Percentiles rank a stretch among this genome's conserved stretches.
Conservation (phyloP, 2,888 invertebrate species). For the Cenopis cana region DNA sequence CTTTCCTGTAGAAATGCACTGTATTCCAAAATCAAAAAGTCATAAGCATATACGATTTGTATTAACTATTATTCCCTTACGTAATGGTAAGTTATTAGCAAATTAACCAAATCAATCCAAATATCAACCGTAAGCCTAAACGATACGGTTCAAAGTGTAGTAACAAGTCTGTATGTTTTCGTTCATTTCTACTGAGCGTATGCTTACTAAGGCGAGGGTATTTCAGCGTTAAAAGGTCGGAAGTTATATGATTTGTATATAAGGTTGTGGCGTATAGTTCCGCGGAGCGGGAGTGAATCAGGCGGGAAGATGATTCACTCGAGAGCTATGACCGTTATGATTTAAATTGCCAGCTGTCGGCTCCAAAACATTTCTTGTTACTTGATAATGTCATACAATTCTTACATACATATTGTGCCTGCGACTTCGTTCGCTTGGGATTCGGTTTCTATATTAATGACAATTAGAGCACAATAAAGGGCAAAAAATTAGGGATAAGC, state of each 20-base stretch:
- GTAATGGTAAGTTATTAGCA: background rate
- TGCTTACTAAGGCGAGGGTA: background rate
- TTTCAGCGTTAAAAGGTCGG: background rate
- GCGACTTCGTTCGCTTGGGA: no score
- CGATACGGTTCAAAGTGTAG: background rate
- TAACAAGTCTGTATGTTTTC: background rate
- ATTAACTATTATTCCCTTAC: background rate
- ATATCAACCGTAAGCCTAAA: background rate
- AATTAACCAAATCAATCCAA: background rate
- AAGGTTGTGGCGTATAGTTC: background rate
- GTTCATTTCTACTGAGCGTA: no score
- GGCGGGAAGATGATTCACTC: constrained; percentile 81
- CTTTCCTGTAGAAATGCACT: no score
- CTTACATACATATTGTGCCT: no score
- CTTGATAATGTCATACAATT: background rate
- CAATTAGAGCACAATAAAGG: no score
- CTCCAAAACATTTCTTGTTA: constrained; percentile 38
- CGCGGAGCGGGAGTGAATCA: constrained; percentile 62
- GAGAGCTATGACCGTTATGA: constrained; percentile 79
- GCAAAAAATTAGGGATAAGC: no score
- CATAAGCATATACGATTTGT: background rate
- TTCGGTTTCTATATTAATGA: no score
- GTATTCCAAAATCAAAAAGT: background rate
- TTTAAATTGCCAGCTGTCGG: constrained; percentile 70
- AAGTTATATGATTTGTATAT: background rate